phyloP scores from a whole-genome alignment of 2,113 vertebrate species.

The Acrocephalus arundinaceus region DNA sequence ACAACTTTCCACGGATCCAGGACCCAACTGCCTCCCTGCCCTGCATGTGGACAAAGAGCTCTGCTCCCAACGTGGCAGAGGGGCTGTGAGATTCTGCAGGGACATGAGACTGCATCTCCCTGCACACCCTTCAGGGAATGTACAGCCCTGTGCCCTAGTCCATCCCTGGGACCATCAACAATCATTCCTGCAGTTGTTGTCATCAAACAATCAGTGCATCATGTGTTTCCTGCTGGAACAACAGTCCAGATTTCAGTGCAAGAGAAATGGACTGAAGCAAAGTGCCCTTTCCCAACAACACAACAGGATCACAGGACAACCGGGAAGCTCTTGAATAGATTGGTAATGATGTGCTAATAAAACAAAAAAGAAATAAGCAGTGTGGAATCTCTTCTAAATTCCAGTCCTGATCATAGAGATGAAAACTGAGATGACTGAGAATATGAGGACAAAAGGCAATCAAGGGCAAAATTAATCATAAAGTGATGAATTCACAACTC shows the following conservation, averaged over 20 bases:
- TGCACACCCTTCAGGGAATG: rapidly evolving
- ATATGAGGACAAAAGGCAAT: not conserved
- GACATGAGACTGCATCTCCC: not conserved
- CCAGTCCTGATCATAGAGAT: not conserved
- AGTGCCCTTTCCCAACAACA: not conserved
- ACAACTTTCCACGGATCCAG: not conserved
- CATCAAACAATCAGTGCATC: not conserved
- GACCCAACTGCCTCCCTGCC: not conserved
- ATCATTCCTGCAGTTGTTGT: not conserved
- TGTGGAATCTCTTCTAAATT: not conserved
- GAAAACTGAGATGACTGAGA: not conserved
- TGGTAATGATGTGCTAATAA: not conserved
- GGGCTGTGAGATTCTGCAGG: not conserved
- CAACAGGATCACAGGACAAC: not conserved
- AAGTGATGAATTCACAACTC: not conserved
- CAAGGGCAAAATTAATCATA: not conserved
- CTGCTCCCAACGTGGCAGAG: not conserved
- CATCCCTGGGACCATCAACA: not conserved
- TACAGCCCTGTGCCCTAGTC: not conserved
- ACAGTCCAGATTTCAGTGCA: not conserved
- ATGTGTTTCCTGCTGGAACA: not conserved
- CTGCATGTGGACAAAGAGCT: not conserved
- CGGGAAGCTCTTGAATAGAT: not conserved
- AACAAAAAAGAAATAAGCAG: not conserved
- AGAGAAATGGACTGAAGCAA: not conserved